Conservation (phyloP, 2,888 invertebrate species). For the Lamellibrachia columna region DNA sequence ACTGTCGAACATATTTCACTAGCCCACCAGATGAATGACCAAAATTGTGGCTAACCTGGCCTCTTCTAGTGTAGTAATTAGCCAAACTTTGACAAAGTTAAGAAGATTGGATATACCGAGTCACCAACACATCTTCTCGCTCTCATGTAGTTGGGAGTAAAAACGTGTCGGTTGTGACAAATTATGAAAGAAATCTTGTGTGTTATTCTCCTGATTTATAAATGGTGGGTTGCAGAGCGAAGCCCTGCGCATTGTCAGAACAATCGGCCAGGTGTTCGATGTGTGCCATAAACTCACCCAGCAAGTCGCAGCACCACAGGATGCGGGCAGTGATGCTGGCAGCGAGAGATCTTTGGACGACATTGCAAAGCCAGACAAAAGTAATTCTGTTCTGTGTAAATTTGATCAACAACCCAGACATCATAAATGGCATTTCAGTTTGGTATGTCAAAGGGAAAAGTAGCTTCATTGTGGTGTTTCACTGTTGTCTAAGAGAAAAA, state of each 20-base stretch:
- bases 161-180: neutral
- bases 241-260: conserved; percentile 97
- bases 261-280: conserved; percentile 99
- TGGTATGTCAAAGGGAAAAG: no score
- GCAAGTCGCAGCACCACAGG: conserved; percentile 28
- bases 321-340: conserved; percentile 39
- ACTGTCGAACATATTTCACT: neutral
- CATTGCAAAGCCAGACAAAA: conserved; percentile 23
- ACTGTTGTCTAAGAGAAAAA: no score
- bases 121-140: neutral
- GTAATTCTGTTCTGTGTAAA: neutral
- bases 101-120: neutral
- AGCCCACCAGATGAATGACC: neutral
- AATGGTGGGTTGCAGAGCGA: conserved; percentile 80
- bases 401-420: neutral
- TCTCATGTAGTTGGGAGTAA: neutral
- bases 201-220: neutral
- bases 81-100: neutral
- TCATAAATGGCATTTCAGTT: no score
- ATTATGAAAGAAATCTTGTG: neutral
- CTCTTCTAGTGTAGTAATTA: neutral
- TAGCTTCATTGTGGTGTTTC: no score
- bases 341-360: conserved; percentile 44
- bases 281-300: conserved; percentile 86
- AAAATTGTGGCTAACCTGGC: neutral